Base-by-base conservation (phyloP, 2,113 vertebrate genomes). In the Brachyistius frenatus region DNA sequence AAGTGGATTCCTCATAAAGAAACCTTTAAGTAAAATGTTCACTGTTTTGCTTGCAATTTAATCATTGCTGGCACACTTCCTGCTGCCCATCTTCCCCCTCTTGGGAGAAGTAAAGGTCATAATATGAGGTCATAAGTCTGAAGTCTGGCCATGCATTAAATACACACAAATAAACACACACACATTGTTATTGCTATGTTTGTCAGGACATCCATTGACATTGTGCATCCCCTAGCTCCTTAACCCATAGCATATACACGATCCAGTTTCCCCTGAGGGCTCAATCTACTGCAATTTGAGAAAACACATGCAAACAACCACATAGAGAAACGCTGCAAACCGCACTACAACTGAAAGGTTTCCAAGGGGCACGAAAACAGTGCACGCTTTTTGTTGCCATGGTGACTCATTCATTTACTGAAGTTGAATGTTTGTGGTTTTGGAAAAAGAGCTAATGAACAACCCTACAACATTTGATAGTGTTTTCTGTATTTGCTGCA, bases 51-150 rank as follows among this genome's bases (percentile, higher is more conserved):
- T 49, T 62, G 53, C 7, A 50, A 23, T 5, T 60, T 64, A 66
- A 79, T 73, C 37, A 58, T 8, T 5, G 15, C 44, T 67, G 80
- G 75, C 65, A 61, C n/a, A 68, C 73, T 53, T 65, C 69, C 73
- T 41, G 13, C 49, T 56, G 73, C 33, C 57, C 54, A 15, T 62
- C 31, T 30, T 62, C 8, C 30, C 65, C 9, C 54, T 50, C 4
- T 33, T 13, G 14, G 30, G 2, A 73, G 31, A 56, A 55, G 37
- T 73, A 72, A 82, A 86, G 72, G 72, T 82, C 75, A 82, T 2
- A 3, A 7, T 41, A 30, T 39, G n/a, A 62, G 35, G 70, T n/a
- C 53, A 23, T 23, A 23, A 23, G 1, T 41, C n/a, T 39, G n/a
- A 58, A 41, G 71, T 23, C 54, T 56, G 46, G 32, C 10, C 36